Conservation (phyloP, 64 coral and sea anemone genomes). For the Stichodactyla mertensii region DNA sequence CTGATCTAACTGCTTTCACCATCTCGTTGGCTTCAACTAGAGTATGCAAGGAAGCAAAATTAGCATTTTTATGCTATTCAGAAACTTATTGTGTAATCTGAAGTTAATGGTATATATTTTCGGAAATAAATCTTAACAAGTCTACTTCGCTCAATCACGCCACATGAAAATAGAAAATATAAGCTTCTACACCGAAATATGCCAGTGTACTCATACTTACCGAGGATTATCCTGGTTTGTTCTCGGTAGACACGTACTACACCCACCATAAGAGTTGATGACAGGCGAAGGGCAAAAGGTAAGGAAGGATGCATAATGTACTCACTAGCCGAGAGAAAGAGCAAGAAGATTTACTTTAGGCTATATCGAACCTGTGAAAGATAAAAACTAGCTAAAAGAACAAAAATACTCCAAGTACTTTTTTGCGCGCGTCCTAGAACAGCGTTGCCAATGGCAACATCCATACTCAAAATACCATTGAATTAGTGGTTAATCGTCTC, state of each 20-base stretch:
- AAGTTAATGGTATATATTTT: too few species aligned
- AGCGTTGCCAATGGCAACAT: background rate
- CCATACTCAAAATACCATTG: background rate
- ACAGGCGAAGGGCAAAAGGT: slow-evolving; percentile 55
- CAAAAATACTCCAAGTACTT: too few species aligned
- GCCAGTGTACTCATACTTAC: slow-evolving; percentile 21
- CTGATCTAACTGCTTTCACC: slow-evolving; percentile 14
- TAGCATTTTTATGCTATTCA: background rate
- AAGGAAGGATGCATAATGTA: slow-evolving; percentile 41
- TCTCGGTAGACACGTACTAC: slow-evolving; percentile 47
- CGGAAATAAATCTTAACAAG: too few species aligned
- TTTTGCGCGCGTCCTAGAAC: background rate
- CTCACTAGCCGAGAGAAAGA: slow-evolving; percentile 11
- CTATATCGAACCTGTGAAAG: too few species aligned
- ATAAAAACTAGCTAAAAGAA: too few species aligned
- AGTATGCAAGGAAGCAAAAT: background rate
- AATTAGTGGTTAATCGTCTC: background rate
- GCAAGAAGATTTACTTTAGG: background rate
- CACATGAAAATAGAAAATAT: too few species aligned
- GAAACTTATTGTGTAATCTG: too few species aligned
- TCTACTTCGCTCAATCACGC: too few species aligned
- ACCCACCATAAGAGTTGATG: slow-evolving; percentile 49
- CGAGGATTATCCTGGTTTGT: slow-evolving; percentile 41
- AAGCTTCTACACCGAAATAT: too few species aligned
- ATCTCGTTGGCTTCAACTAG: slow-evolving; percentile 23